Evolutionary conservation across 1,140 invertebrate species (phyloP).

Genomic region (Eciton burchellii): DNA sequence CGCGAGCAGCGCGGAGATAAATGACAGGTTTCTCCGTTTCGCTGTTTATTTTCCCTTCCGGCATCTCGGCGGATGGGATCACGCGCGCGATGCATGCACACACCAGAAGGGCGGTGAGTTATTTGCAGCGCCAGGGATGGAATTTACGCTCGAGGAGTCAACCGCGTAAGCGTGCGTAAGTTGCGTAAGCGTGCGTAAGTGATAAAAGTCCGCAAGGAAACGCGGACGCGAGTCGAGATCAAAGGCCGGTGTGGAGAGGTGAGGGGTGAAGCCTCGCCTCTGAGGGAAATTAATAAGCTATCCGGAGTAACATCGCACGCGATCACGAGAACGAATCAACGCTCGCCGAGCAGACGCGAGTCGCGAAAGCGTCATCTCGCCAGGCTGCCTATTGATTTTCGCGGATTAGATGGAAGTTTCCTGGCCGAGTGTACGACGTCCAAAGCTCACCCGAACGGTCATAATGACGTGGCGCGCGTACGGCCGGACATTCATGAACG

Average conservation of each 20-base stretch:
- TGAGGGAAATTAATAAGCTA: slow-evolving; percentile 55
- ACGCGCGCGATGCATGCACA: not conserved
- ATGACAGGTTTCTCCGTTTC: slow-evolving; percentile 19
- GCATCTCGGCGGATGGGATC: too few species aligned
- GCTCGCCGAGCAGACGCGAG: not conserved
- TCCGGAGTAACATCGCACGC: slow-evolving; percentile 29
- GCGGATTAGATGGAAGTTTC: slow-evolving; percentile 51
- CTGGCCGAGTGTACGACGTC: not conserved
- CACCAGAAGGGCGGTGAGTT: not conserved
- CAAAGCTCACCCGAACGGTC: slow-evolving; percentile 10
- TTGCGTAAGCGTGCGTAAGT: slow-evolving; percentile 9
- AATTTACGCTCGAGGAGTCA: slow-evolving; percentile 3
- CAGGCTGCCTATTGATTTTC: slow-evolving; percentile 51
- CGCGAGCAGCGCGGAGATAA: slow-evolving; percentile 20
- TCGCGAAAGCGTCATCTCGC: slow-evolving; percentile 44
- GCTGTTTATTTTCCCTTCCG: too few species aligned
- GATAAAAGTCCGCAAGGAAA: slow-evolving; percentile 1
- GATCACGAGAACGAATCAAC: slow-evolving; percentile 10
- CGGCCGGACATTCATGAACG: not conserved
- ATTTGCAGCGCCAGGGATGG: not conserved
- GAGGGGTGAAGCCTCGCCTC: slow-evolving; percentile 3
- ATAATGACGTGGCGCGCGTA: not conserved
- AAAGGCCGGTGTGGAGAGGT: not conserved
- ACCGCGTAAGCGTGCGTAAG: not conserved
- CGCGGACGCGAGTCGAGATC: slow-evolving; percentile 24